Evolutionary conservation across 2,888 invertebrate species (phyloP).

Genomic region (Dynastes tityus): DNA sequence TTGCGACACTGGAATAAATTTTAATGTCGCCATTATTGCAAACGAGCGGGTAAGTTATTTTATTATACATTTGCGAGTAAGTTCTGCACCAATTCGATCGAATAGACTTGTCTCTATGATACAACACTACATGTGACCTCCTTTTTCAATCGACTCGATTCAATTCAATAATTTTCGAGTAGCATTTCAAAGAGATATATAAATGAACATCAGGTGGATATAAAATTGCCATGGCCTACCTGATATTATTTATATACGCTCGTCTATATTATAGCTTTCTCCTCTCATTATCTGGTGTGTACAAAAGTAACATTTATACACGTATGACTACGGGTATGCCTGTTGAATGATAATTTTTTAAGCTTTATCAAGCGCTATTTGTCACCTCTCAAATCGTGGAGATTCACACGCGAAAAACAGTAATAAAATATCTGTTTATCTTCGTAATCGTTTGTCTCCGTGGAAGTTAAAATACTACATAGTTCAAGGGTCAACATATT

Average conservation of each 20-base stretch:
- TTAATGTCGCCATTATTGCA: slow-evolving; percentile 11
- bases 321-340: slow-evolving; percentile 3
- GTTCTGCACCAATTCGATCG: slow-evolving; percentile 44
- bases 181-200: neutral
- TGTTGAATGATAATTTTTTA: slow-evolving; percentile 9
- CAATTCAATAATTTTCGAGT: slow-evolving; percentile 22
- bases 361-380: slow-evolving; percentile 4
- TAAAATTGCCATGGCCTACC: slow-evolving; percentile 48
- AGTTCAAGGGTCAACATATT: slow-evolving; percentile 44
- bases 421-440: slow-evolving; percentile 48
- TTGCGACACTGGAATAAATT: slow-evolving; percentile 35
- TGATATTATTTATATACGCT: slow-evolving; percentile 38
- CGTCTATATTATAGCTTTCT: slow-evolving; percentile 46
- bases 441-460: slow-evolving; percentile 40
- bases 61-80: neutral
- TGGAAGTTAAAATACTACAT: slow-evolving; percentile 41
- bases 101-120: slow-evolving; percentile 20
- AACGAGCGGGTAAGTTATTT: neutral
- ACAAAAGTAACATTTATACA: slow-evolving; percentile 12
- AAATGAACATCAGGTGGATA: slow-evolving; percentile 50
- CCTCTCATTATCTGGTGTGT: slow-evolving; percentile 24
- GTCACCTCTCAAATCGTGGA: slow-evolving; percentile 17
- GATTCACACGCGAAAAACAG: slow-evolving; percentile 45
- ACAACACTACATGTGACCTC: slow-evolving; percentile 30
- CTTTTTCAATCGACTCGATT: slow-evolving; percentile 27